Percentiles rank a stretch among this genome's conserved stretches.
These are phyloP conservation scores for Leptogaster cylindrica DNA, from an alignment of 2,888 invertebrate species.

Conservation along the genomic window DNA sequence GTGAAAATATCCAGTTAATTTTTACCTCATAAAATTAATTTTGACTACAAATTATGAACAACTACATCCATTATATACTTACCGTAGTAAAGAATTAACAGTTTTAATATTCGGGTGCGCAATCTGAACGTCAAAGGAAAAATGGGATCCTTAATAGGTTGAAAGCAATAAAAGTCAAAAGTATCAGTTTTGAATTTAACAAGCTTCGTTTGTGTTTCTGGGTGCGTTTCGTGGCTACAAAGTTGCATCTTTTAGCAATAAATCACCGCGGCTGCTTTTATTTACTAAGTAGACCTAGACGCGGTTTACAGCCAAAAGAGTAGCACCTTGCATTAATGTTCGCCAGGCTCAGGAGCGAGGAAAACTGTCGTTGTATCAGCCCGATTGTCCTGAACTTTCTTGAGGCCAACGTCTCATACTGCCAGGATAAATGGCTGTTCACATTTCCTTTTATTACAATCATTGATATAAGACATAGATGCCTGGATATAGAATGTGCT, in stretches of 20 bases:
- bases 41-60: conserved; percentile 20
- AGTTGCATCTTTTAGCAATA: conserved; percentile 33
- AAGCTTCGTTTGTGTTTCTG: neutral
- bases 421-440: no score
- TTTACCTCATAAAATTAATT: conserved; percentile 21
- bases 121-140: neutral
- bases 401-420: no score
- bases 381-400: conserved; percentile 9
- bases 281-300: neutral
- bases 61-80: neutral
- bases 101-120: neutral
- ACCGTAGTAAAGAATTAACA: neutral
- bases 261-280: conserved; percentile 19
- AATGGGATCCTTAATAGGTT: neutral
- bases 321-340: neutral
- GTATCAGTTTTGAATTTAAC: conserved; percentile 6
- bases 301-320: conserved; percentile 6
- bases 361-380: no score
- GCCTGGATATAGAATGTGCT: no score
- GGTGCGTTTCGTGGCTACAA: neutral
- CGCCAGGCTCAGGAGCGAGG: neutral
- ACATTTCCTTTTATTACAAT: no score
- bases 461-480: neutral
- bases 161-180: neutral
- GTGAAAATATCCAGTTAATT: conserved; percentile 6